Percentiles rank a stretch among this genome's conserved stretches.
phyloP scores from a whole-genome alignment of 1,140 invertebrate species.

The Palaemon carinicauda region DNA sequence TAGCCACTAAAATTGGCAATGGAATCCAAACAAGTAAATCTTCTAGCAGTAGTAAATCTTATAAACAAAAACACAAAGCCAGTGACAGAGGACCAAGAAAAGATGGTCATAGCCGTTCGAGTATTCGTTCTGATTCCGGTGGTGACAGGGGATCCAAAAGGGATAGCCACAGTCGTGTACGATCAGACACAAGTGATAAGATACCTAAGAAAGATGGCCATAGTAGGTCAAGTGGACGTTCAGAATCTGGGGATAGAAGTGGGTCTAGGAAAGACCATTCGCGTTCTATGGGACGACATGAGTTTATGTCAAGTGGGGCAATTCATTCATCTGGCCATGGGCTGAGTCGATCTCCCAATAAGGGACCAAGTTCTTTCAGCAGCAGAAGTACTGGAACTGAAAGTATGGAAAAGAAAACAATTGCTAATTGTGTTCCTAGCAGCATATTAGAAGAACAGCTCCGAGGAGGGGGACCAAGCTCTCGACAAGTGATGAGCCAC shows the following conservation, averaged over 20 bases:
- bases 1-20: constrained; percentile 38
- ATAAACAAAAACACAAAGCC: constrained; percentile 19
- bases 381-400: constrained; percentile 21
- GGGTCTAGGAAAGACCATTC: no score
- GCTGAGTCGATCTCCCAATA: constrained; percentile 1
- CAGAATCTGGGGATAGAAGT: background rate
- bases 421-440: constrained; percentile 1
- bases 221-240: constrained; percentile 15
- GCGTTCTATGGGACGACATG: background rate
- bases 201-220: constrained; percentile 23
- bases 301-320: background rate
- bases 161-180: background rate
- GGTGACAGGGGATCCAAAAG: constrained; percentile 29
- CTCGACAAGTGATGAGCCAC: background rate
- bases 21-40: constrained; percentile 41
- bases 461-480: constrained; percentile 21
- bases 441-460: constrained; percentile 52
- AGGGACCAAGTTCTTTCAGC: constrained; percentile 26
- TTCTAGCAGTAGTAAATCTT: constrained; percentile 27
- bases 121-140: background rate
- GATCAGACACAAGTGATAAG: background rate
- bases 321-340: constrained; percentile 8
- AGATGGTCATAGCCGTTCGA: background rate
- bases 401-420: constrained; percentile 9
- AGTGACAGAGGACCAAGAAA: background rate